Evolutionary conservation across 2,888 invertebrate genomes (phyloP).

Genomic region (Rhingia campestris): DNA sequence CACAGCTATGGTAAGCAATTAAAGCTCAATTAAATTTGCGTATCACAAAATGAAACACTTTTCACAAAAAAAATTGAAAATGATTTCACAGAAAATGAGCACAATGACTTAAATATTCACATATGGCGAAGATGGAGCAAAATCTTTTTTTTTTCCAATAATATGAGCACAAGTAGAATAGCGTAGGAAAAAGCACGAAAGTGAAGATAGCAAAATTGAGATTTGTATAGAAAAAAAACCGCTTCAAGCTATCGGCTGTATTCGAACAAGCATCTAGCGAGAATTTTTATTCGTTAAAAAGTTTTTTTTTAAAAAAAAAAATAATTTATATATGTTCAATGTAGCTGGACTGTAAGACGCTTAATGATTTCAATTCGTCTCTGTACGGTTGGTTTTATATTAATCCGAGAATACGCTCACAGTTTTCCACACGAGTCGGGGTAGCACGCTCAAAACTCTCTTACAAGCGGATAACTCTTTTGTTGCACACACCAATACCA

Average conservation of each 20-base stretch:
- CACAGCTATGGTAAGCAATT: not conserved
- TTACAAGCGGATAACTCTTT: constrained; percentile 59
- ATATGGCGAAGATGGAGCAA: constrained; percentile 9
- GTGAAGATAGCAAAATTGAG: constrained; percentile 1
- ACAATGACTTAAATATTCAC: constrained; percentile 23
- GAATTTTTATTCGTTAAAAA: constrained; percentile 74
- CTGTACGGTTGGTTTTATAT: constrained; percentile 68
- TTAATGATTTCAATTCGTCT: constrained; percentile 65
- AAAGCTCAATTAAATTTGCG: not conserved
- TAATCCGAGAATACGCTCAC: constrained; percentile 56
- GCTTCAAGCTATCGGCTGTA: constrained; percentile 37
- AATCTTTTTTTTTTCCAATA: constrained; percentile 3
- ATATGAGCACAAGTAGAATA: not conserved
- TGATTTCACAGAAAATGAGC: constrained; percentile 15
- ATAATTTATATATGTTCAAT: constrained; percentile 44
- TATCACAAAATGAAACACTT: constrained; percentile 33
- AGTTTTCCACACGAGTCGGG: constrained; percentile 24
- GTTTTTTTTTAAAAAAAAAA: constrained; percentile 76
- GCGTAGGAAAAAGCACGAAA: constrained; percentile 11
- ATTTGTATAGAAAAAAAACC: constrained; percentile 17
- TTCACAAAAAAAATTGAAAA: constrained; percentile 31
- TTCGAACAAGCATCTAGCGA: constrained; percentile 42
- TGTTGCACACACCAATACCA: constrained; percentile 54
- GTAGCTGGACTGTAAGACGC: constrained; percentile 59
- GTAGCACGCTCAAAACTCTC: constrained; percentile 50